Base-by-base conservation (phyloP, 2,888 invertebrate species). In the Gari tellinella region DNA sequence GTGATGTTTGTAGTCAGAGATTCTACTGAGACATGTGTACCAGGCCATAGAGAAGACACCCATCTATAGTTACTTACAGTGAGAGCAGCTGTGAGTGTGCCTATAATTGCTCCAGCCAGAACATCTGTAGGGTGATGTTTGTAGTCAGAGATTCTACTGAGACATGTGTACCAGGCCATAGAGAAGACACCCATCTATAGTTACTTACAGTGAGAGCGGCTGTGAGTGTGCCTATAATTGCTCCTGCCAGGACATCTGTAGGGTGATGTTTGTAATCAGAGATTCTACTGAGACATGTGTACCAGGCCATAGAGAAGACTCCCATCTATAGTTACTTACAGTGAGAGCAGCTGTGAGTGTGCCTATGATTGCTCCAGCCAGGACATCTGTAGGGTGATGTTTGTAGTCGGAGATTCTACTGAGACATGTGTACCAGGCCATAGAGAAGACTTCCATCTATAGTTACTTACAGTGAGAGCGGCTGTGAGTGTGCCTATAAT, bases 71-170 rank as follows among this genome's bases (percentile, higher is more conserved):
- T 21, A 78, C 88, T 81, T 65, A 90, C 91, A 55, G 80, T 70
- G 15, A 92, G 65, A 10, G 91, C 17, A 12, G 93, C 93, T 7
- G 92, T 87, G n/a, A 89, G 40, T 12, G 88, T 80, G 41, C 94
- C 94, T 69, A 94, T 91, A 43, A 93, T 61, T 23, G 91, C 90
- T 0, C 99, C 99, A 60, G 95, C 95, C 37, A 99, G 93, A 1
- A 99, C 99, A 92, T 99, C 99, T 88, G 97, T 97, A 97, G 98
- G 98, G 90, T 99, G 99, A 92, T 99, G 99, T 91, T 99, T 99
- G 94, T 99, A 97, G 93, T 99, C 97, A 0, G 97, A 97, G 41
- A 99, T 95, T 41, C 99, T 94, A 0, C 97, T 96, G 93, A 98
- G 94, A n/a, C 88, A 81, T 7, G 86, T 86, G 72, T 83, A 89